Evolutionary conservation across 2,113 vertebrate genomes (phyloP).

Genomic region (Collichthys lucidus): DNA sequence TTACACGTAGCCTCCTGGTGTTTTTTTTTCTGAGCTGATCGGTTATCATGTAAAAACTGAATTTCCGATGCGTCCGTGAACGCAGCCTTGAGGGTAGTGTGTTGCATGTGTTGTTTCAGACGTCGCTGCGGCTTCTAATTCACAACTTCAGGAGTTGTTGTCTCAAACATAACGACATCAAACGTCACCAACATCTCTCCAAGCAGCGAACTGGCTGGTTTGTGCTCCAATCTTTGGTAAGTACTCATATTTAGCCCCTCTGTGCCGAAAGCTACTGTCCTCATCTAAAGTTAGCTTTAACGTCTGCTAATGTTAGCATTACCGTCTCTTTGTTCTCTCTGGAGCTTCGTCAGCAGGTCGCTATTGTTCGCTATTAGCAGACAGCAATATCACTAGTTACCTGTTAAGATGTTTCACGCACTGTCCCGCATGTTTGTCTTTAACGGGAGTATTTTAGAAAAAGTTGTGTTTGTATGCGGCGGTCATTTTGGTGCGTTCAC

Average conservation of each 20-base stretch:
- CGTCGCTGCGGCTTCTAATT: background rate
- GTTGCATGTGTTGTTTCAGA: too few relatives aligned
- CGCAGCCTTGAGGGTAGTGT: too few relatives aligned
- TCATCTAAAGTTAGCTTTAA: background rate
- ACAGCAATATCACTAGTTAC: rapidly evolving
- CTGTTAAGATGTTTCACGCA: background rate
- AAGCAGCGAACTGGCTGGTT: rapidly evolving
- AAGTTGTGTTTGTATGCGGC: background rate
- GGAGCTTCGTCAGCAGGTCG: background rate
- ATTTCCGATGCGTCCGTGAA: too few relatives aligned
- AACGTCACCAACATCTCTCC: rapidly evolving
- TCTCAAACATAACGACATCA: rapidly evolving
- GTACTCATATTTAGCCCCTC: background rate
- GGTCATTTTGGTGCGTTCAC: slow-evolving; percentile 11
- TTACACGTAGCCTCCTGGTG: too few relatives aligned
- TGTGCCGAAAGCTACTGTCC: background rate
- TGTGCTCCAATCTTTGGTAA: background rate
- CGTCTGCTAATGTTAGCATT: background rate
- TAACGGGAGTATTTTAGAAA: background rate
- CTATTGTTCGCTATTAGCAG: too few relatives aligned
- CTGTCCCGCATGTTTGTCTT: rapidly evolving
- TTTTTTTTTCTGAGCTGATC: too few relatives aligned
- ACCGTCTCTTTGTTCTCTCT: too few relatives aligned
- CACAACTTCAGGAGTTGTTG: rapidly evolving
- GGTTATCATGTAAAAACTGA: too few relatives aligned